Evolutionary conservation across 2,113 vertebrate genomes (phyloP).

Genomic region (Desmodus rotundus): DNA sequence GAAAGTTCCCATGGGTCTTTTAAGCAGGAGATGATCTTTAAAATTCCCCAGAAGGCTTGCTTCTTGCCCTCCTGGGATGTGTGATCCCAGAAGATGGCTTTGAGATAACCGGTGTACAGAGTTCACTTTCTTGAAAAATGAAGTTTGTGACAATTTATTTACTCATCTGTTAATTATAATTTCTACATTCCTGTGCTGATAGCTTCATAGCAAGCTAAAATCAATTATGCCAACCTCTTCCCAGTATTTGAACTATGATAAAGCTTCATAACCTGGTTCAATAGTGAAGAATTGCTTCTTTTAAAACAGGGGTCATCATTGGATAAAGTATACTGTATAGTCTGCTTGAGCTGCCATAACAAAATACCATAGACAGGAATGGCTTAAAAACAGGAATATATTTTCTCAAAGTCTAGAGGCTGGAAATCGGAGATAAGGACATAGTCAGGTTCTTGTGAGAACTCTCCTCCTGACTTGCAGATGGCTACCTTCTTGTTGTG

Average conservation of each 20-base stretch:
- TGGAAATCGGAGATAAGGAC: not conserved
- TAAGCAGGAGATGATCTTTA: conserved; percentile 47
- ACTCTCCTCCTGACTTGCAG: not conserved
- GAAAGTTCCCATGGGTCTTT: conserved; percentile 57
- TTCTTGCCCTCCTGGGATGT: accelerated
- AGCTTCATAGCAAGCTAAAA: not conserved
- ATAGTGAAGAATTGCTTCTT: not conserved
- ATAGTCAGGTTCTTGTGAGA: not conserved
- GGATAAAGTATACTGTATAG: not conserved
- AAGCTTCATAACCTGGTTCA: not conserved
- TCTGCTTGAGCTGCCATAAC: not conserved
- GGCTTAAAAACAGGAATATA: not conserved
- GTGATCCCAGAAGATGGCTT: not conserved
- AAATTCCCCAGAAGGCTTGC: not conserved
- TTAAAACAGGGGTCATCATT: not conserved
- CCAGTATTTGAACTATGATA: not conserved
- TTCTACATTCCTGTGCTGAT: not conserved
- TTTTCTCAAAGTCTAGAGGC: not conserved
- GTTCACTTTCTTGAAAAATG: not conserved
- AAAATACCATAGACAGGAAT: not conserved
- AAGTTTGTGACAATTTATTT: not conserved
- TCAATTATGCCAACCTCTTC: not conserved
- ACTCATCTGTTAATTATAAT: accelerated
- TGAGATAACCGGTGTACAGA: accelerated
- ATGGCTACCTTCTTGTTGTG: not conserved